Percentiles rank a stretch among this genome's conserved stretches.
Conservation (phyloP, 2,797 vertebrate genomes). For the Echeneis naucrates region DNA sequence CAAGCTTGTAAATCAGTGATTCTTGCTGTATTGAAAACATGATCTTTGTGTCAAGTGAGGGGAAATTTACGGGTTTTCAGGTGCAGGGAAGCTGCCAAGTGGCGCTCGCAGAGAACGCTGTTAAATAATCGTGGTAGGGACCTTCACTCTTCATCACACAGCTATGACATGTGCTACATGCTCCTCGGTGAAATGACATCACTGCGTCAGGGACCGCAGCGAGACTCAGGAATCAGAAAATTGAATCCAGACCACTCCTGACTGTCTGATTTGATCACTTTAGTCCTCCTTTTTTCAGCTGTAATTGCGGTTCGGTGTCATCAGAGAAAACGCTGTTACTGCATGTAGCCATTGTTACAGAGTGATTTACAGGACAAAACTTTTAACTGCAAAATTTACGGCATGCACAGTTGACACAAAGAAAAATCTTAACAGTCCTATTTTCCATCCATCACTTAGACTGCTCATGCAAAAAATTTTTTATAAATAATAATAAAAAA, state of each 20-base stretch:
- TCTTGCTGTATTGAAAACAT: constrained; percentile 3
- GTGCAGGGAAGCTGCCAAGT: constrained; percentile 10
- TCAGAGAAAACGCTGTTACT: constrained; percentile 13
- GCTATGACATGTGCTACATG: constrained; percentile 13
- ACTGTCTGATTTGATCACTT: constrained; percentile 22
- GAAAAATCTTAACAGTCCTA: constrained; percentile 2
- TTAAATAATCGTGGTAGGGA: background rate
- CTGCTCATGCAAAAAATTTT: background rate
- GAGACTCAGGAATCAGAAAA: constrained; percentile 15
- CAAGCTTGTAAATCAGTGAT: background rate
- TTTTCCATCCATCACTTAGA: constrained; percentile 22
- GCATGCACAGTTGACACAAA: constrained; percentile 24
- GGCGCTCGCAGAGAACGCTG: constrained; percentile 15
- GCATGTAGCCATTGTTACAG: constrained; percentile 23
- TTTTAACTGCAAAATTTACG: constrained; percentile 30
- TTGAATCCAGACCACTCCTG: constrained; percentile 10
- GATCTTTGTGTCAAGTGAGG: constrained; percentile 3
- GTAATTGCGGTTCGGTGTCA: constrained; percentile 1
- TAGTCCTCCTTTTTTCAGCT: constrained; percentile 25
- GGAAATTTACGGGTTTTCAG: constrained; percentile 4
- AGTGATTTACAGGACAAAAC: constrained; percentile 36
- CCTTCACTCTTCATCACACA: constrained; percentile 9
- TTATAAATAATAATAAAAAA: background rate
- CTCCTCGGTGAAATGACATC: constrained; percentile 46
- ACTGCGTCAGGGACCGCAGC: background rate